Base-by-base conservation (phyloP, 2,888 invertebrate species). In the Epirrhoe tristata region DNA sequence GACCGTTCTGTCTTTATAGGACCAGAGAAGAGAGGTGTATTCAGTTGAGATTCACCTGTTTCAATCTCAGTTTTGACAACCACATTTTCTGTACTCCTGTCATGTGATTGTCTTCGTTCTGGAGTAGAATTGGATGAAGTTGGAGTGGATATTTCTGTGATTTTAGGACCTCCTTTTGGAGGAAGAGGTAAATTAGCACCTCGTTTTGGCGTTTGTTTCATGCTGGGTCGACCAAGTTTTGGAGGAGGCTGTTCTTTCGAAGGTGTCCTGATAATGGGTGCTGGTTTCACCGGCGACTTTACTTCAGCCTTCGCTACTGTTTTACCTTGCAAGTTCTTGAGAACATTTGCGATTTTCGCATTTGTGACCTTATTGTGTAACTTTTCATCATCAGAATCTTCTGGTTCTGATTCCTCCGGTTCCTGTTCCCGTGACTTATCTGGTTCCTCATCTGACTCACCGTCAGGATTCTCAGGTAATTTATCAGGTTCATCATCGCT, bases 121-220 rank as follows among this genome's bases (percentile, higher is more conserved):
- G 76, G 72, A 17, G 74, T 72, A 0, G 73, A 72, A 51, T 59
- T 67, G 34, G 76, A 70, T 14, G 71, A 64, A 4, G 55, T 64
- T 57, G 77, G 72, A 4, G 73, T 58, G 32, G 76, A 48, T 43
- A 72, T 69, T 67, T 81, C 80, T 70, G 67, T 76, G 43, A 73
- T 58, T 69, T 77, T 77, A 0, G 67, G 48, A 53, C 77, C 68
- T 73, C 85, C 82, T 77, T 74, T 86, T 34, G 75, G 39, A 7
- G 79, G 69, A 32, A 82, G 63, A 17, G 85, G 84, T 59, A 77
- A 71, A 72, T 84, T 90, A 0, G 82, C 79, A 32, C 81, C 87
- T 78, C 90, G 85, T 78, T 88, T 93, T 10, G 93, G 93, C 14
- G 93, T 92, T 75, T 93, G 91, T 71, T 93, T 93, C 24, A 93